These are phyloP conservation scores for Daubentonia madagascariensis DNA, from an alignment of 2,113 vertebrate genomes.

Conservation along the genomic window DNA sequence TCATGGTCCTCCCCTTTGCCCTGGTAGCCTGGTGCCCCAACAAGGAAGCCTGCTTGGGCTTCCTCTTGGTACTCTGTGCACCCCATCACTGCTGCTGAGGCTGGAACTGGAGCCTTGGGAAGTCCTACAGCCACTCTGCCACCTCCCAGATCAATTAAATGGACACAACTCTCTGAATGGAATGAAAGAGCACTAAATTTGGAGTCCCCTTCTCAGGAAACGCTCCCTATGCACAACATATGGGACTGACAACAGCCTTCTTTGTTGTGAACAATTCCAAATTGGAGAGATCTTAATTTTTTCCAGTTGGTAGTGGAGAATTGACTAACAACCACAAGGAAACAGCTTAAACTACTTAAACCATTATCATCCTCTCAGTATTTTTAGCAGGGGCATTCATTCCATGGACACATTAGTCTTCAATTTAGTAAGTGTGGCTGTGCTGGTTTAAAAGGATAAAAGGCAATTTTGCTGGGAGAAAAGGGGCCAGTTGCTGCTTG, in stretches of 20 bases:
- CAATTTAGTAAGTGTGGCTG: not conserved
- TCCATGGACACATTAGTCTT: not conserved
- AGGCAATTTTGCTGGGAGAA: not conserved
- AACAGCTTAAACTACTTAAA: not conserved
- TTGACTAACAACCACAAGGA: not conserved
- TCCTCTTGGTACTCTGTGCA: not conserved
- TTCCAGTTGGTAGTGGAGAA: not conserved
- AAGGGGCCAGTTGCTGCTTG: not conserved
- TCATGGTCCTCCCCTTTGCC: rapidly evolving
- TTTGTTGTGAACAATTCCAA: not conserved
- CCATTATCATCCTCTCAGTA: not conserved
- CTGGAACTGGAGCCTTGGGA: too few relatives aligned
- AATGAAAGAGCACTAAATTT: not conserved
- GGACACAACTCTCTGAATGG: not conserved
- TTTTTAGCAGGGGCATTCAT: not conserved
- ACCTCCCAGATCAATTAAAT: not conserved
- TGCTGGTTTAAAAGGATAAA: not conserved
- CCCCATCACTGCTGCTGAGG: not conserved
- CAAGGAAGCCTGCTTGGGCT: too few relatives aligned
- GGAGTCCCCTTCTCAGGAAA: not conserved
- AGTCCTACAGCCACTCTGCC: not conserved
- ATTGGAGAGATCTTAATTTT: not conserved
- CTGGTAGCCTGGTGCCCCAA: not conserved
- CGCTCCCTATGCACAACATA: rapidly evolving
- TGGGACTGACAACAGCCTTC: not conserved